Percentiles rank a stretch among this genome's conserved stretches.
Conservation (phyloP, 2,888 invertebrate genomes). For the Coelinius sp. region DNA sequence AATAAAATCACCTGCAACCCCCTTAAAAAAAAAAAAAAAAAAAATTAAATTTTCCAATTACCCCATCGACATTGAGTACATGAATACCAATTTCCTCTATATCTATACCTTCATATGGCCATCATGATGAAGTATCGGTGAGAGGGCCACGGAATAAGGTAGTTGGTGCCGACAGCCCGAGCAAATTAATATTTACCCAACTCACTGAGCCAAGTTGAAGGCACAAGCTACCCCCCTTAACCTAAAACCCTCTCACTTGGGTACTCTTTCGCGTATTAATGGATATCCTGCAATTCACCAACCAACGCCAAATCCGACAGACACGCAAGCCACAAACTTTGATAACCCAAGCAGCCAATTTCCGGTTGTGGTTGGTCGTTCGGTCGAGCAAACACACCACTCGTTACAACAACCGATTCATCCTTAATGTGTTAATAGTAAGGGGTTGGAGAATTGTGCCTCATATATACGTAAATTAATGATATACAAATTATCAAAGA, state of each 20-base stretch:
- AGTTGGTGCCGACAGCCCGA: constrained; percentile 54
- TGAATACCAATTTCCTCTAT: background rate
- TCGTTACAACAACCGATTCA: constrained; percentile 55
- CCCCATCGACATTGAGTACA: background rate
- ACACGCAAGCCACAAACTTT: constrained; percentile 71
- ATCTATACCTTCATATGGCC: constrained; percentile 9
- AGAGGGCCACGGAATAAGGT: constrained; percentile 35
- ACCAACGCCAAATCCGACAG: constrained; percentile 53
- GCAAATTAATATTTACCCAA: constrained; percentile 70
- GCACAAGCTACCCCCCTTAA: constrained; percentile 25
- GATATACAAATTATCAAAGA: no score
- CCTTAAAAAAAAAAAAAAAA: background rate
- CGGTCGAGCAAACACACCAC: constrained; percentile 48
- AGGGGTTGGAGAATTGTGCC: background rate
- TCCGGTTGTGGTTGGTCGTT: constrained; percentile 69
- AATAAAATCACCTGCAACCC: background rate
- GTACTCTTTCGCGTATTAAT: constrained; percentile 68
- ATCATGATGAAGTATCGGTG: background rate
- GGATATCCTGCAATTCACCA: constrained; percentile 60
- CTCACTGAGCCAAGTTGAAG: constrained; percentile 53
- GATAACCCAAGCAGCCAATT: constrained; percentile 70
- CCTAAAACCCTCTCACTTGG: constrained; percentile 38
- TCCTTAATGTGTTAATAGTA: constrained; percentile 44
- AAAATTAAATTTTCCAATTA: background rate
- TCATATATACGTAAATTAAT: no score